Evolutionary conservation across 2,797 vertebrate genomes (phyloP).

Genomic region (Argentina silus): DNA sequence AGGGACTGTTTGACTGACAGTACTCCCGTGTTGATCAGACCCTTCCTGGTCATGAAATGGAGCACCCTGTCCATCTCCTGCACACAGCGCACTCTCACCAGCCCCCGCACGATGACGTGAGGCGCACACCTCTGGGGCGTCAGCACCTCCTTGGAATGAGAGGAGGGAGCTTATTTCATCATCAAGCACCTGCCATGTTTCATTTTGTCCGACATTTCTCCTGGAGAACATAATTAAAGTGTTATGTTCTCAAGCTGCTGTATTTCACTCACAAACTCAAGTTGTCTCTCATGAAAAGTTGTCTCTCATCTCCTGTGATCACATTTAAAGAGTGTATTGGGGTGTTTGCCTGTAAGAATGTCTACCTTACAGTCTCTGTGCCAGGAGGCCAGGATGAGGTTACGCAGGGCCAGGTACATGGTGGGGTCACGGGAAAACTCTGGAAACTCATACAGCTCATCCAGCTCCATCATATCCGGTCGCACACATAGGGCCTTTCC

Average conservation of each 20-base stretch:
- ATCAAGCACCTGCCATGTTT: neutral
- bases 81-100: constrained; percentile 87
- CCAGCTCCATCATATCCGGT: constrained; percentile 98
- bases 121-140: constrained; percentile 87
- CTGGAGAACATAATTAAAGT: too few species aligned
- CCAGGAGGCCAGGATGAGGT: constrained; percentile 94
- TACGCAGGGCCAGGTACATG: constrained; percentile 95
- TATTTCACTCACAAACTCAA: neutral
- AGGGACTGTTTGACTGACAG: constrained; percentile 84
- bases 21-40: constrained; percentile 94
- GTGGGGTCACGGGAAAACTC: constrained; percentile 97
- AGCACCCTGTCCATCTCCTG: constrained; percentile 94
- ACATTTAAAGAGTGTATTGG: too few species aligned
- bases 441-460: constrained; percentile 98
- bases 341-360: neutral
- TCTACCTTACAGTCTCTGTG: constrained; percentile 91
- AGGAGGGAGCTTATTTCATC: constrained; percentile 69
- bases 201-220: neutral
- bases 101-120: constrained; percentile 85
- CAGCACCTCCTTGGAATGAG: constrained; percentile 84
- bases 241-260: too few species aligned
- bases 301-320: too few species aligned
- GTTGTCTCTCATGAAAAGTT: neutral
- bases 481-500: constrained; percentile 97
- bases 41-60: constrained; percentile 95